These are phyloP conservation scores for Accipiter virgatus DNA, from an alignment of 2,113 vertebrate genomes.

Conservation along the genomic window DNA sequence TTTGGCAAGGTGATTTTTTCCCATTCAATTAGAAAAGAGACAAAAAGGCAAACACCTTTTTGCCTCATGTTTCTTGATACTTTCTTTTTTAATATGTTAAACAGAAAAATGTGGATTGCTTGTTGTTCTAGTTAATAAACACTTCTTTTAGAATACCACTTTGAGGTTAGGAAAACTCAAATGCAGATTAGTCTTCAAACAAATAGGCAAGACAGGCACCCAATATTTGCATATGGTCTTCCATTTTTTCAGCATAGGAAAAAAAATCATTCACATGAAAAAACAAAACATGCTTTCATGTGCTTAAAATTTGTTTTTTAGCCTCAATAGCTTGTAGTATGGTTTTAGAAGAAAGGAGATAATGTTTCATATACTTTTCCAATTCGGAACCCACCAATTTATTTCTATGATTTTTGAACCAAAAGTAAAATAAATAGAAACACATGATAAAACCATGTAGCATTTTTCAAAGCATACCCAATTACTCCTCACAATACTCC, in stretches of 20 bases:
- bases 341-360: slow-evolving; percentile 11
- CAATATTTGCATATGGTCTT: not conserved
- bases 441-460: not conserved
- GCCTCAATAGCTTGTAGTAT: not conserved
- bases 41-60: not conserved
- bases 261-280: not conserved
- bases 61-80: not conserved
- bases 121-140: not conserved
- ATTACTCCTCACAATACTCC: not conserved
- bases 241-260: not conserved
- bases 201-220: not conserved
- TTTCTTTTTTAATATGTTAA: not conserved
- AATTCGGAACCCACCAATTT: not conserved
- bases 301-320: not conserved
- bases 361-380: not conserved
- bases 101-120: not conserved
- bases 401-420: not conserved
- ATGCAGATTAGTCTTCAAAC: slow-evolving; percentile 19
- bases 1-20: not conserved
- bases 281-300: not conserved
- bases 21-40: not conserved
- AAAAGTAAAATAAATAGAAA: slow-evolving; percentile 33
- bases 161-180: not conserved
- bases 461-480: not conserved
- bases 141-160: not conserved